Evolutionary conservation across 2,797 vertebrate species (phyloP).

Genomic region (Rhinatrema bivittatum): DNA sequence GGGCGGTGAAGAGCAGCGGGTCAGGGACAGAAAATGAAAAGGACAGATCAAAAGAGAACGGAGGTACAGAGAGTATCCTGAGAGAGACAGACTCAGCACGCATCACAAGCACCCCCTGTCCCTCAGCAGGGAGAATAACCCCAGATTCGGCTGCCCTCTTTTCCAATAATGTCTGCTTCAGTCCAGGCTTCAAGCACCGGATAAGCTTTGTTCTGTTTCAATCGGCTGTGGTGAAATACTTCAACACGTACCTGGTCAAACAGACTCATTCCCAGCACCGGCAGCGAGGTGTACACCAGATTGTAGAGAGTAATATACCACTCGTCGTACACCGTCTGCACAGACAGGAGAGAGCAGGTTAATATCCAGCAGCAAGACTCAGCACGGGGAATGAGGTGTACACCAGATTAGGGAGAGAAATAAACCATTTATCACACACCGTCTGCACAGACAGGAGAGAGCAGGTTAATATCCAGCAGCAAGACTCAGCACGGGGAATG

Average conservation of each 20-base stretch:
- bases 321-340: conserved; percentile 83
- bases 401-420: conserved; percentile 71
- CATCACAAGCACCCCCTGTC: too few species aligned
- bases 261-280: conserved; percentile 81
- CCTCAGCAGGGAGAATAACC: neutral
- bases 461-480: too few species aligned
- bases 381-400: conserved; percentile 88
- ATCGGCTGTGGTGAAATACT: too few species aligned
- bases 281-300: conserved; percentile 84
- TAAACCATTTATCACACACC: conserved; percentile 78
- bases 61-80: too few species aligned
- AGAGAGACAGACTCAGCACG: too few species aligned
- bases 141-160: neutral
- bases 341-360: conserved; percentile 9
- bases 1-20: too few species aligned
- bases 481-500: conserved; percentile 82
- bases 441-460: conserved; percentile 54
- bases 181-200: neutral
- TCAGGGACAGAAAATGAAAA: too few species aligned
- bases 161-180: neutral
- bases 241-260: conserved; percentile 81
- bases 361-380: too few species aligned
- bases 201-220: neutral
- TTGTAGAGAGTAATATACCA: conserved; percentile 69
- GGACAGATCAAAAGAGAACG: too few species aligned